A percentile compares a stretch with the other conserved stretches of the same genome.
Conservation (phyloP, 2,113 vertebrate species). For the Melanotaenia duboulayi region DNA sequence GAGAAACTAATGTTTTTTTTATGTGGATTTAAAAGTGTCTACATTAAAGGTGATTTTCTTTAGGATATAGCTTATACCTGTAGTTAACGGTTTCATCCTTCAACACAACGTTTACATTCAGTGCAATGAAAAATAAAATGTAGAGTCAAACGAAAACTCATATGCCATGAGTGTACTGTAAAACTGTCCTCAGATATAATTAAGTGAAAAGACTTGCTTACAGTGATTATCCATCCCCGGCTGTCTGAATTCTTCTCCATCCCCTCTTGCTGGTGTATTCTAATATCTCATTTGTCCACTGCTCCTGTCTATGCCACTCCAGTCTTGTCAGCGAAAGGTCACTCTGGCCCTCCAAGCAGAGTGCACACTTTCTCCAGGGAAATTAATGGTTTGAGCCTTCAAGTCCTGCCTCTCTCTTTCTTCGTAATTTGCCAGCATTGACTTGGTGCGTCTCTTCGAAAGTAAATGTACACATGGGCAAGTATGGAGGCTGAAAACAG, state of each 20-base stretch:
- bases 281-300: slow-evolving; percentile 81
- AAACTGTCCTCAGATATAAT: neutral
- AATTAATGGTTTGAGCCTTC: slow-evolving; percentile 82
- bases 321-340: slow-evolving; percentile 82
- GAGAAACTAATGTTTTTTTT: too few species aligned
- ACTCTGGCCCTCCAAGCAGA: slow-evolving; percentile 74
- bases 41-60: too few species aligned
- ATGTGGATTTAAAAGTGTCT: too few species aligned
- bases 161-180: neutral
- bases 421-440: slow-evolving; percentile 75
- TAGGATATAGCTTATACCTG: neutral
- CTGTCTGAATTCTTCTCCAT: slow-evolving; percentile 55
- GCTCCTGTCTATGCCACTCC: slow-evolving; percentile 63
- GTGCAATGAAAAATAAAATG: neutral
- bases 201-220: slow-evolving; percentile 22
- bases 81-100: slow-evolving; percentile 16
- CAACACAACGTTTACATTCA: neutral
- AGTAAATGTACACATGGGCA: slow-evolving; percentile 53
- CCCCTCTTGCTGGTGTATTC: slow-evolving; percentile 59
- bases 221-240: slow-evolving; percentile 40
- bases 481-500: slow-evolving; percentile 19
- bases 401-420: slow-evolving; percentile 64
- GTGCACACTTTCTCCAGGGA: slow-evolving; percentile 76
- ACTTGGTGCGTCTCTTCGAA: slow-evolving; percentile 75
- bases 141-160: neutral